Conservation (phyloP, 2,797 vertebrate genomes). For the Tolypeutes matacus region DNA sequence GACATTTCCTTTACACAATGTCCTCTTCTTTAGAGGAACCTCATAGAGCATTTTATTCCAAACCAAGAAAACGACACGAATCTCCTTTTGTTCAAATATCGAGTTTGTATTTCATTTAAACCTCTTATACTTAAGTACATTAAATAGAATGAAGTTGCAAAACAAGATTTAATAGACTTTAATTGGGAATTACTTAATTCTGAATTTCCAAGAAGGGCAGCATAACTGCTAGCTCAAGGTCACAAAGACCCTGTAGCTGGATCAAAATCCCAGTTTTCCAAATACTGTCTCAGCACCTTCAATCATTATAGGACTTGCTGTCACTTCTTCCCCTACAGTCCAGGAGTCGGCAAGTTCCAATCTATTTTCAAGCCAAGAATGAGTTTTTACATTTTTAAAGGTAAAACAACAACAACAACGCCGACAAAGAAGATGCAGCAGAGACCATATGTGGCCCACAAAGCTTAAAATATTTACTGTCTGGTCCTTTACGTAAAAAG, state of each 20-base stretch:
- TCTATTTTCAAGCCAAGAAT: slow-evolving; percentile 22
- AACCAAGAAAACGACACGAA: slow-evolving; percentile 16
- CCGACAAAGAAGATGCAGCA: neutral
- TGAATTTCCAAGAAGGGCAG: slow-evolving; percentile 49
- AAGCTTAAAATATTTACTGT: slow-evolving; percentile 58
- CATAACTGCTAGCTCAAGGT: slow-evolving; percentile 17
- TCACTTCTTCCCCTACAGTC: neutral
- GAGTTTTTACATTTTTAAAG: slow-evolving; percentile 55
- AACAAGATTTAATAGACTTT: slow-evolving; percentile 46
- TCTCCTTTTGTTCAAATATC: slow-evolving; percentile 51
- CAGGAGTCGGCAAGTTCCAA: slow-evolving; percentile 3
- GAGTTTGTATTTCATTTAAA: slow-evolving; percentile 37
- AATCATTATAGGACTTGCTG: neutral
- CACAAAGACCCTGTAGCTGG: neutral
- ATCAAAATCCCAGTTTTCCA: slow-evolving; percentile 24
- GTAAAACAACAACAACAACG: neutral
- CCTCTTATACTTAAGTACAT: slow-evolving; percentile 53
- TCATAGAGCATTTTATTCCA: slow-evolving; percentile 12
- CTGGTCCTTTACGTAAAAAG: slow-evolving; percentile 15
- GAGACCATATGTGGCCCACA: neutral
- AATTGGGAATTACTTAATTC: slow-evolving; percentile 62
- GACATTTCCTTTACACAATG: neutral
- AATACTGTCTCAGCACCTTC: slow-evolving; percentile 25
- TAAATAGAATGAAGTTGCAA: slow-evolving; percentile 48
- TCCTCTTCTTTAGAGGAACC: slow-evolving; percentile 12